These are phyloP conservation scores for Clunio marinus DNA, from an alignment of 2,888 invertebrate genomes.

Conservation along the genomic window DNA sequence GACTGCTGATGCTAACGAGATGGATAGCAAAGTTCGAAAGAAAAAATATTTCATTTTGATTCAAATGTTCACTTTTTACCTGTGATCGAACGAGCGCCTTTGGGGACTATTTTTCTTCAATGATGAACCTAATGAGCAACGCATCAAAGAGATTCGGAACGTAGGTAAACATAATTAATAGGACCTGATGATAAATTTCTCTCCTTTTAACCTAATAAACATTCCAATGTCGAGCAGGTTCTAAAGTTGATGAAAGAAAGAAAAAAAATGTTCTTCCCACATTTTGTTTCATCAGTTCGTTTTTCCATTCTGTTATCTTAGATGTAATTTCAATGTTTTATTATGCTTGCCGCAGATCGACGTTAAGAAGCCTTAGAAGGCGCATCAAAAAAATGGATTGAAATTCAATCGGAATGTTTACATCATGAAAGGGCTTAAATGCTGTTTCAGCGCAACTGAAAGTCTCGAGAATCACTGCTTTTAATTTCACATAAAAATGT, in stretches of 20 bases:
- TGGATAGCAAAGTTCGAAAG: background rate
- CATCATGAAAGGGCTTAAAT: too few species aligned
- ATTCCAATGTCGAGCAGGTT: conserved; percentile 4
- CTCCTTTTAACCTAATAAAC: background rate
- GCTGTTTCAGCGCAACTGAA: conserved; percentile 2
- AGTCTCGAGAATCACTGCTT: background rate
- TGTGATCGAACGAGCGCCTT: conserved; percentile 17
- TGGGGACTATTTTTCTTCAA: conserved; percentile 6
- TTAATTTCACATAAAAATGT: conserved; percentile 3
- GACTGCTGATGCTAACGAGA: conserved; percentile 19
- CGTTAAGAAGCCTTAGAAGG: background rate
- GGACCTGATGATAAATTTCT: conserved; percentile 6
- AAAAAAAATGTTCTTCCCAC: conserved; percentile 17
- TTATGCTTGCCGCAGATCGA: background rate
- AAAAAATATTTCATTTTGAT: conserved; percentile 7
- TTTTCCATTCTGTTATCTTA: conserved; percentile 11
- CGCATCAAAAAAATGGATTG: background rate
- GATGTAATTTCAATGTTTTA: background rate
- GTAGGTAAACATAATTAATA: background rate
- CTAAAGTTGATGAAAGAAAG: background rate
- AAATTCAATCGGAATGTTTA: conserved; percentile 5
- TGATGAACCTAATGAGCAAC: conserved; percentile 3
- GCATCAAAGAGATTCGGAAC: background rate
- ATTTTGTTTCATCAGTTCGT: background rate
- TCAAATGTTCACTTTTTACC: background rate